Evolutionary conservation across 2,797 vertebrate genomes (phyloP).

Genomic region (Xiphophorus birchmanni): DNA sequence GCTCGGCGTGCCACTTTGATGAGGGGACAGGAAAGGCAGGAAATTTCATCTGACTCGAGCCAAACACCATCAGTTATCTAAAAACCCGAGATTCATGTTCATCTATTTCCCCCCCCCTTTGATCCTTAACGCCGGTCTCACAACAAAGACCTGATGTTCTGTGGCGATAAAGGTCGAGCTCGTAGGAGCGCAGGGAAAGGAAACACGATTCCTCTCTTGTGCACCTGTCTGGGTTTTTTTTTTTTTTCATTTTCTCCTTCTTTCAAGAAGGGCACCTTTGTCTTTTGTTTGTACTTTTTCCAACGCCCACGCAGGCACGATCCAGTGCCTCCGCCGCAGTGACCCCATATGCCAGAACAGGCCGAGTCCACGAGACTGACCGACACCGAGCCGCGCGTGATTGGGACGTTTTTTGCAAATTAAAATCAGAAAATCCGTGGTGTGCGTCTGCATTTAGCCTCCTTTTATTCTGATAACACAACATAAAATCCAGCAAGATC

Average conservation of each 20-base stretch:
- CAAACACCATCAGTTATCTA: slow-evolving; percentile 19
- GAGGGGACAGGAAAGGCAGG: slow-evolving; percentile 7
- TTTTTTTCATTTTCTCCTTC: neutral
- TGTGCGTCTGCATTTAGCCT: neutral
- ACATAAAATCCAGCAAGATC: neutral
- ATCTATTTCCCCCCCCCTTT: slow-evolving; percentile 28
- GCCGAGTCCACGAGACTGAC: slow-evolving; percentile 48
- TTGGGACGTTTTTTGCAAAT: neutral
- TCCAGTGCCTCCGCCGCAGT: slow-evolving; percentile 39
- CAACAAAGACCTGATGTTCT: slow-evolving; percentile 8
- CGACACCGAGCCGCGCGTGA: neutral
- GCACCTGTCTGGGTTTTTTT: slow-evolving; percentile 56
- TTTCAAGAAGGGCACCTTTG: slow-evolving; percentile 59
- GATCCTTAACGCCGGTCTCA: slow-evolving; percentile 5
- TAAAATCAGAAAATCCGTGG: neutral
- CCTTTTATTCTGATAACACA: neutral
- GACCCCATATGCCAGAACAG: slow-evolving; percentile 53
- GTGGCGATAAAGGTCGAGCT: slow-evolving; percentile 6
- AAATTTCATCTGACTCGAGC: slow-evolving; percentile 11
- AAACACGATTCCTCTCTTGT: slow-evolving; percentile 47
- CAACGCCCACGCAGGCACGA: slow-evolving; percentile 55
- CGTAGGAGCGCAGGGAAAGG: slow-evolving; percentile 11
- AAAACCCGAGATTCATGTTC: slow-evolving; percentile 27
- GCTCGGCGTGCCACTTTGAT: slow-evolving; percentile 30
- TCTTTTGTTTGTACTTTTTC: slow-evolving; percentile 64